Evolutionary conservation across 2,888 invertebrate species (phyloP).

Genomic region (Leucophora obtusa): DNA sequence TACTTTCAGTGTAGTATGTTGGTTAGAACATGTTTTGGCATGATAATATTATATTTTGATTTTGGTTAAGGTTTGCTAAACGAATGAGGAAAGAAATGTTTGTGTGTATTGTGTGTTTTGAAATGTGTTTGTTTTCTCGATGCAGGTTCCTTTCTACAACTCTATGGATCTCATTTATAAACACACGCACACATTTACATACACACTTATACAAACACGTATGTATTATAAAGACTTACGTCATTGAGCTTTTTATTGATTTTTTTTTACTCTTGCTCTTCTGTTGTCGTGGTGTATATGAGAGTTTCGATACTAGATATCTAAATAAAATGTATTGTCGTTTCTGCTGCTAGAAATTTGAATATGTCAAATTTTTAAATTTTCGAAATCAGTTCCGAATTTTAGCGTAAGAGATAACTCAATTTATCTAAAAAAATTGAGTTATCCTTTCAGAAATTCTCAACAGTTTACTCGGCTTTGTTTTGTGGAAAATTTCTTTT

Average conservation of each 20-base stretch:
- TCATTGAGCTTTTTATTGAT: slow-evolving; percentile 77
- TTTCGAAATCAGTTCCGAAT: no score
- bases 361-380: no score
- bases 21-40: not conserved
- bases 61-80: not conserved
- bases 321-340: no score
- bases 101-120: no score
- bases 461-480: no score
- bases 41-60: not conserved
- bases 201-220: not conserved
- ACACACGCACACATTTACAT: slow-evolving; percentile 28
- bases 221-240: slow-evolving; percentile 71
- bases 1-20: not conserved
- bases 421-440: no score
- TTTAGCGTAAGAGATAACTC: no score
- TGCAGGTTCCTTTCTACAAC: slow-evolving; percentile 22
- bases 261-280: slow-evolving; percentile 62
- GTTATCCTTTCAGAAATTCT: no score
- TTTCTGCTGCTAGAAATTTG: no score
- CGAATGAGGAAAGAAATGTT: not conserved
- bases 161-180: slow-evolving; percentile 17
- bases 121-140: slow-evolving; percentile 2
- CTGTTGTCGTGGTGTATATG: not conserved
- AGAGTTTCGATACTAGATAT: no score
- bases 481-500: no score